A percentile compares a stretch with the other conserved stretches of the same genome.
Evolutionary conservation across 2,113 vertebrate genomes (phyloP).

Genomic region (Sinosuthora webbiana): DNA sequence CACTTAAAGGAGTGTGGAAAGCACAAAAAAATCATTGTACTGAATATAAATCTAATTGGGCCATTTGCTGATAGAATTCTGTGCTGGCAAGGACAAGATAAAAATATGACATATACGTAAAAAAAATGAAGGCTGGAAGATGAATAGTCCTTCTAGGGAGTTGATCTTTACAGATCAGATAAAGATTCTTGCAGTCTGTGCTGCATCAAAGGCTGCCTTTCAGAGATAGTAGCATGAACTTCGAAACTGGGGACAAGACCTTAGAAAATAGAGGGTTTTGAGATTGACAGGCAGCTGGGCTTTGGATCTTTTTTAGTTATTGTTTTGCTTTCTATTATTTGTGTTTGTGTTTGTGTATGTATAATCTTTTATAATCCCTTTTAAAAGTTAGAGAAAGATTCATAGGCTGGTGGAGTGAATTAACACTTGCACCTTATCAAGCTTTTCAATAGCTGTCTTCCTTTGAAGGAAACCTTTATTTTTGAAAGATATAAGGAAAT

Average conservation of each 20-base stretch:
- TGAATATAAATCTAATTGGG: neutral
- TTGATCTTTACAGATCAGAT: constrained; percentile 75
- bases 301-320: neutral
- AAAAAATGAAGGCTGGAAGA: constrained; percentile 25
- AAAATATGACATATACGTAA: neutral
- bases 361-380: neutral
- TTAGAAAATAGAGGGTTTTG: neutral
- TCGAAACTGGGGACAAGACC: constrained; percentile 2
- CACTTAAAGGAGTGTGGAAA: neutral
- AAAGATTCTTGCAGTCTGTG: constrained; percentile 34
- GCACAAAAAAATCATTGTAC: neutral
- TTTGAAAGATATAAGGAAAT: neutral
- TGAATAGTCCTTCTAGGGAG: constrained; percentile 59
- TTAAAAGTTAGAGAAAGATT: neutral
- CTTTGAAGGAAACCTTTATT: neutral
- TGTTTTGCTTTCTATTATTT: neutral
- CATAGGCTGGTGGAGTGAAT: neutral
- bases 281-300: neutral
- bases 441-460: neutral
- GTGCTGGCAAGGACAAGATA: constrained; percentile 25
- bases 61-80: constrained; percentile 35
- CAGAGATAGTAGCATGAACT: neutral
- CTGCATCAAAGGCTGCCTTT: constrained; percentile 48
- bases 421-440: neutral
- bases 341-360: neutral